Evolutionary conservation across 2,888 invertebrate genomes (phyloP), one percentile per base, ranked within the genome.

Genomic region (Spodoptera littoralis): DNA sequence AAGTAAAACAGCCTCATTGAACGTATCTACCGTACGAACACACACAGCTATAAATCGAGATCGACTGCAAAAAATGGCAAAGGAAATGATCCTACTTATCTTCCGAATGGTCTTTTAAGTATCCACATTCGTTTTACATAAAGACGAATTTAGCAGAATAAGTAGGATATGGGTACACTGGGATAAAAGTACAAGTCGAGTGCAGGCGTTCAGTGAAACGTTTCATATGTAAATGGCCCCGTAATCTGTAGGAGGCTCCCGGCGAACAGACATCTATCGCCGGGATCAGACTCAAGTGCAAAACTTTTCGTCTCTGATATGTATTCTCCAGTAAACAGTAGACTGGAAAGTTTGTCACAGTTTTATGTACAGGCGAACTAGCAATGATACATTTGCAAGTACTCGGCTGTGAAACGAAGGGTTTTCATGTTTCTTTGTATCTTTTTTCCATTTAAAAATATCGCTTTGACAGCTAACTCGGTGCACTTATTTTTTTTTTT

Each of bases 191-290:
- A 90, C 86, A 84, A 88, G 87, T 86, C 84, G 84, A 87, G 84
- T 92, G 89, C 90, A 90, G 83, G 88, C 88, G 85, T 88, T 90
- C 90, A 87, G 87, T 88, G 88, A 90, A 91, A 90, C 92, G 92
- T 90, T 93, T 91, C 92, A 88, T 89, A 93, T 93, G 93, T 92
- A 93, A 93, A 93, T 93, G 86, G 86, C 79, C 67, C 84, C 79
- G 89, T 92, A 93, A 93, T 93, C 93, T 91, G 90, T 85, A 84
- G 84, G 82, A 87, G 88, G 85, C 88, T 82, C 78, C 57, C 82
- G 77, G 79, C 85, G 88, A 86, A 85, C 86, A 88, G 85, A 82
- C 90, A 90, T 88, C 91, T 90, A 91, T 91, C 88, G 88, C 74
- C 86, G 83, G 84, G 88, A 91, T 90, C 88, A 86, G 83, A 85